Evolutionary conservation across 2,113 vertebrate species (phyloP), one percentile per base, ranked within the genome.

Genomic region (Leuciscus idus): DNA sequence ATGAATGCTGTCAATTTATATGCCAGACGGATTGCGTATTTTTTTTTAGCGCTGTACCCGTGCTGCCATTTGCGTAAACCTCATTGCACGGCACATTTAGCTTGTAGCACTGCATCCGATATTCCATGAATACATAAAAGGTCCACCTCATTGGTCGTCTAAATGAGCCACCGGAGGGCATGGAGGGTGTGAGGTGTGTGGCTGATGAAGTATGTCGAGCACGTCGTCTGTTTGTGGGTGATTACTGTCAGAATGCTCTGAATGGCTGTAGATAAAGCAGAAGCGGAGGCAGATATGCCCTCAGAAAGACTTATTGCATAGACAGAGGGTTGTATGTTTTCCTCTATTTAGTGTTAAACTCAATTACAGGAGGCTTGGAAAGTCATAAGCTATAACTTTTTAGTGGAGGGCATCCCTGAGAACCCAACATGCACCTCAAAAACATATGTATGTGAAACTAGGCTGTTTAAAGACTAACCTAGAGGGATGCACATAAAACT

Each of bases 141-240:
- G 85, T 19, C 77, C 74, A 86, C 62, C 52, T n/a, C 55, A 50
- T 12, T 28, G 81, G 80, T 59, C 74, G 84, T 74, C 43, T 85
- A 83, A 89, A 89, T 89, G 84, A 87, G 59, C 68, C 81, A 62
- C 68, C 15, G 30, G 84, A 86, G 89, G 79, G 61, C 48, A 7
- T 43, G 46, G 43, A 15, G 36, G 13, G 21, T 48, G 80, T 50
- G 26, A 26, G 73, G 62, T 80, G 64, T 83, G 36, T 74, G 55
- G 50, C 48, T 88, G 88, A 91, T 91, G 85, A 88, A 88, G 83
- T 84, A 59, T 74, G 28, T 13, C 26, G 43, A 70, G 64, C 75
- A 59, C 50, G 26, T 81, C 50, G 52, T 61, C 84, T 68, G 64
- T 30, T 70, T 26, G 72, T 50, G 61, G 55, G 73, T 19, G 70